Percentiles rank a stretch among this genome's conserved stretches.
Evolutionary conservation across 1,140 invertebrate genomes (phyloP).

Genomic region (Drosophila setifemur): DNA sequence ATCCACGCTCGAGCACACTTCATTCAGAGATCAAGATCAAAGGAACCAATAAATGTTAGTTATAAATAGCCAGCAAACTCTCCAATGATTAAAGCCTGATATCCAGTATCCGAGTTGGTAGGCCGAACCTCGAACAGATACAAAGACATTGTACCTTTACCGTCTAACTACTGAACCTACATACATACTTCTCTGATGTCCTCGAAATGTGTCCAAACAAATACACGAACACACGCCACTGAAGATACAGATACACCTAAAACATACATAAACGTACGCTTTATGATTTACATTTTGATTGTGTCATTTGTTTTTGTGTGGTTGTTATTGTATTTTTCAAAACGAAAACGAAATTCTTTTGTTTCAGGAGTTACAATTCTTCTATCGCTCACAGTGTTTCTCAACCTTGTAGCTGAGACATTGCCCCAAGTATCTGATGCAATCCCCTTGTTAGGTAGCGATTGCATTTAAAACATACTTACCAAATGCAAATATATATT

Average conservation of each 20-base stretch:
- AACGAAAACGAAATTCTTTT: constrained; percentile 84
- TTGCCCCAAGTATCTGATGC: constrained; percentile 97
- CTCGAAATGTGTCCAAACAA: constrained; percentile 36
- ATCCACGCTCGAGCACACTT: constrained; percentile 58
- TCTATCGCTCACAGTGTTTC: constrained; percentile 99
- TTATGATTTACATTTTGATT: constrained; percentile 68
- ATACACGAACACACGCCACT: constrained; percentile 27
- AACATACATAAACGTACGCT: constrained; percentile 72
- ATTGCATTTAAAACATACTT: constrained; percentile 82
- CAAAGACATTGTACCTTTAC: constrained; percentile 29
- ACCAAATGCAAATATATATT: constrained; percentile 81
- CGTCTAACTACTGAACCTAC: constrained; percentile 24
- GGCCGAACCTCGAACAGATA: constrained; percentile 30
- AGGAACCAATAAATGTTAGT: constrained; percentile 45
- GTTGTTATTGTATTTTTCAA: constrained; percentile 80
- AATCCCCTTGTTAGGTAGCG: constrained; percentile 96
- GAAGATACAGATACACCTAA: constrained; percentile 36
- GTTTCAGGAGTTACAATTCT: constrained; percentile 99
- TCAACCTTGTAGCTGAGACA: constrained; percentile 97
- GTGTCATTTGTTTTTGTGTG: constrained; percentile 65
- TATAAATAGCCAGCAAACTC: constrained; percentile 42
- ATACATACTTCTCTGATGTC: constrained; percentile 35
- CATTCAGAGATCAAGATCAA: constrained; percentile 55
- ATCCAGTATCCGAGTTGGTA: constrained; percentile 1
- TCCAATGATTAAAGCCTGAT: neutral